These are phyloP conservation scores for Tragelaphus oryx DNA, from an alignment of 2,797 vertebrate genomes.

Conservation along the genomic window DNA sequence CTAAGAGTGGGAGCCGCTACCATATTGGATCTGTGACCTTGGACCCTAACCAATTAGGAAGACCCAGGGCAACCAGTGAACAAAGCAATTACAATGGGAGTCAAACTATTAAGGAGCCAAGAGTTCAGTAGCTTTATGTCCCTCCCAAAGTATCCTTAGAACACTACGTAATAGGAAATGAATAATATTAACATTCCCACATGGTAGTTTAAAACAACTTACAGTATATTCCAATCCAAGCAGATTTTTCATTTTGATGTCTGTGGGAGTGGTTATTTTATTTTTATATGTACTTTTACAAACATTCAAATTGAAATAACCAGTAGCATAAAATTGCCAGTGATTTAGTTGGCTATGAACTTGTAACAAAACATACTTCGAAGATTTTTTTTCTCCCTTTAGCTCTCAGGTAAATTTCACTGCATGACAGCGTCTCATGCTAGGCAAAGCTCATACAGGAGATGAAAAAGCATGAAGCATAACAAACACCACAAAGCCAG, in stretches of 20 bases:
- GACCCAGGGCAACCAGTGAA: constrained; percentile 70
- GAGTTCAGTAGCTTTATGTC: constrained; percentile 73
- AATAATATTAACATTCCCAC: constrained; percentile 57
- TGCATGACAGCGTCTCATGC: constrained; percentile 70
- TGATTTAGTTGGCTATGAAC: constrained; percentile 76
- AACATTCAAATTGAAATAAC: constrained; percentile 80
- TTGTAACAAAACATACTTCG: constrained; percentile 72
- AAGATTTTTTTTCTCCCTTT: constrained; percentile 51
- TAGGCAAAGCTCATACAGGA: constrained; percentile 77
- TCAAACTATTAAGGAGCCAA: constrained; percentile 67
- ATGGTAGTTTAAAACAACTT: constrained; percentile 70
- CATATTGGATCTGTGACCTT: constrained; percentile 71
- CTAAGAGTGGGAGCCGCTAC: constrained; percentile 58
- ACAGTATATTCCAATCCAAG: constrained; percentile 71
- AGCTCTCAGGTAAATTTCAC: constrained; percentile 80
- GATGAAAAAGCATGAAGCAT: constrained; percentile 76
- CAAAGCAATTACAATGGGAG: constrained; percentile 78
- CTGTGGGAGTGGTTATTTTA: constrained; percentile 76
- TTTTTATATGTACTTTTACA: constrained; percentile 78
- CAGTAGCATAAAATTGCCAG: constrained; percentile 78
- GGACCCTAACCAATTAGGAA: constrained; percentile 74
- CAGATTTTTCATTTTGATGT: constrained; percentile 72
- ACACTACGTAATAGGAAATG: constrained; percentile 51
- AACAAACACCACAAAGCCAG: constrained; percentile 75
- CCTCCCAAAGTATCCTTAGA: constrained; percentile 57